A percentile compares a stretch with the other conserved stretches of the same genome.
phyloP scores from a whole-genome alignment of 2,888 invertebrate species.

The Chouioia cunea region DNA sequence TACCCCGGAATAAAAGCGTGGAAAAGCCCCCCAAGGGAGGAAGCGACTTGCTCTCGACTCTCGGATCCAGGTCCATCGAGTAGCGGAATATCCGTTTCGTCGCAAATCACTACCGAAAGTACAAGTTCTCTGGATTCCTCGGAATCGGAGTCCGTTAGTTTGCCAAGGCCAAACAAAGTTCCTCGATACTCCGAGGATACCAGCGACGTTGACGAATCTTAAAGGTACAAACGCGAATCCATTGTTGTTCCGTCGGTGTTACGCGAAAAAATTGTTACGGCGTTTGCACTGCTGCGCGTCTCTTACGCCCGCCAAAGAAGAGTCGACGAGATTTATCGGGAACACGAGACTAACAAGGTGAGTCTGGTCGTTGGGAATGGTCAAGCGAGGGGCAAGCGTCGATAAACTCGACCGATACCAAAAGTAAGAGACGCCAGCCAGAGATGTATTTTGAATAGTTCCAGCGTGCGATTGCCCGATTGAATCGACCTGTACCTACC shows the following conservation, averaged over 20 bases:
- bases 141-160: conserved; percentile 28
- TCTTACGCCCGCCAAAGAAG: too few species aligned
- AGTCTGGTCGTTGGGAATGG: too few species aligned
- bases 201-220: conserved; percentile 20
- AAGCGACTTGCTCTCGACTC: conserved; percentile 12
- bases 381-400: too few species aligned
- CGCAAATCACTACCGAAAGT: conserved; percentile 32
- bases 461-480: too few species aligned
- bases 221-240: conserved; percentile 34
- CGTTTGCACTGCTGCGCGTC: too few species aligned
- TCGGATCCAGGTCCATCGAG: conserved; percentile 40
- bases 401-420: too few species aligned
- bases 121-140: conserved; percentile 35
- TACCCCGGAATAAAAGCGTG: conserved; percentile 50
- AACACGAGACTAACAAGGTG: too few species aligned
- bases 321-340: too few species aligned
- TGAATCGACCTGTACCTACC: conserved; percentile 59
- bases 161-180: conserved; percentile 40
- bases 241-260: conserved; percentile 29
- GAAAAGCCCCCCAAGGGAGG: conserved; percentile 45
- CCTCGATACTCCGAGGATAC: conserved; percentile 29
- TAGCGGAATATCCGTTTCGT: conserved; percentile 39
- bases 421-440: too few species aligned
- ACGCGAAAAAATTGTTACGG: too few species aligned
- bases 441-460: too few species aligned